Conservation (phyloP, 2,797 vertebrate genomes). For the Mastacembelus armatus region DNA sequence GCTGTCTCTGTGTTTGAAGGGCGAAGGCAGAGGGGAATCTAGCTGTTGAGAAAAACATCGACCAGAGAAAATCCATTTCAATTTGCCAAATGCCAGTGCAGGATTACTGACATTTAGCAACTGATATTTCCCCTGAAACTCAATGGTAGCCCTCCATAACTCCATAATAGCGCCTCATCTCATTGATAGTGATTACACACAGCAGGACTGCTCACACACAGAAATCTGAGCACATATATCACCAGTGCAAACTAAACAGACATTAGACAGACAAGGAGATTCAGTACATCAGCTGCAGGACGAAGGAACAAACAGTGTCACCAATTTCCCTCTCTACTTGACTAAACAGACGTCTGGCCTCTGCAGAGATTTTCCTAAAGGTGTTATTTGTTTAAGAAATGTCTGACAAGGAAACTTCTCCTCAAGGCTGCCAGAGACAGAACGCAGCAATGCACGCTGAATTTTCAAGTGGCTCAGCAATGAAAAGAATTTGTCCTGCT, state of each 20-base stretch:
- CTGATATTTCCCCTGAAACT: conserved; percentile 70
- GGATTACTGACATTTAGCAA: conserved; percentile 80
- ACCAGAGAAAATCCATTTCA: conserved; percentile 76
- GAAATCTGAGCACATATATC: conserved; percentile 36
- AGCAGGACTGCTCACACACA: conserved; percentile 43
- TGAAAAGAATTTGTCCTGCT: conserved; percentile 39
- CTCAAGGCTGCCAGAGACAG: conserved; percentile 28
- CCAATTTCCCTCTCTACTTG: conserved; percentile 28
- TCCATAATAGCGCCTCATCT: conserved; percentile 55
- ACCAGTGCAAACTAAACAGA: not conserved
- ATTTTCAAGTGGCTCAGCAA: conserved; percentile 30
- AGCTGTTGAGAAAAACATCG: conserved; percentile 58
- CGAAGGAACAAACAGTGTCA: conserved; percentile 13
- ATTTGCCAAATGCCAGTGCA: conserved; percentile 73
- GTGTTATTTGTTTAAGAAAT: conserved; percentile 55
- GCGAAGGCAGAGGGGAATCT: conserved; percentile 31
- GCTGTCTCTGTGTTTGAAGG: conserved; percentile 48
- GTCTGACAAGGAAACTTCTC: conserved; percentile 37
- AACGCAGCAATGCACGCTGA: conserved; percentile 12
- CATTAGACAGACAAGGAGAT: conserved; percentile 32
- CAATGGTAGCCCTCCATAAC: conserved; percentile 41
- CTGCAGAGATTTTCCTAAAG: conserved; percentile 32
- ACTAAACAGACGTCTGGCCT: conserved; percentile 33
- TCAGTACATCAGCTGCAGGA: conserved; percentile 33
- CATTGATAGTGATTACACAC: conserved; percentile 61